Evolutionary conservation across 2,113 vertebrate genomes (phyloP).

Genomic region (Aramus guarauna): DNA sequence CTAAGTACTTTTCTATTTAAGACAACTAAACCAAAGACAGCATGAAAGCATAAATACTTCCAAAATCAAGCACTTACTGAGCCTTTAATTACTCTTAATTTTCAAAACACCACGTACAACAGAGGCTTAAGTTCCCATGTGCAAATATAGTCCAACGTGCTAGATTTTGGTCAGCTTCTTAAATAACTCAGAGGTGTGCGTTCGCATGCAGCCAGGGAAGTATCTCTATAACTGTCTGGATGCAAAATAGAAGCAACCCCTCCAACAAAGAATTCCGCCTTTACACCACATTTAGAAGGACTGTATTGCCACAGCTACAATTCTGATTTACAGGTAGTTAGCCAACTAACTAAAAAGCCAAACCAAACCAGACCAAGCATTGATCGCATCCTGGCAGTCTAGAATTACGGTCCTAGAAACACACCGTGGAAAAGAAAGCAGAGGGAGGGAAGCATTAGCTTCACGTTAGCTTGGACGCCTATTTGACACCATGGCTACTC

Average conservation of each 20-base stretch:
- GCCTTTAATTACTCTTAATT: neutral
- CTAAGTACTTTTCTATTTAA: neutral
- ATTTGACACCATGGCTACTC: neutral
- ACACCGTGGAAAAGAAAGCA: fast-evolving
- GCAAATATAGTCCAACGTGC: neutral
- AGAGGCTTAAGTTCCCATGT: neutral
- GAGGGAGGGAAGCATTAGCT: neutral
- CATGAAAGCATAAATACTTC: neutral
- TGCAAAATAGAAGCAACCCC: neutral
- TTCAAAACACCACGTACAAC: neutral
- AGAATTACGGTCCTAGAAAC: neutral
- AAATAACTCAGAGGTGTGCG: neutral
- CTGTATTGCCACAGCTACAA: neutral
- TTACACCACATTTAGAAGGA: too few relatives aligned
- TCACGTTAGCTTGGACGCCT: neutral
- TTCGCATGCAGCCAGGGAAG: neutral
- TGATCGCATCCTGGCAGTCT: neutral
- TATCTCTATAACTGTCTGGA: neutral
- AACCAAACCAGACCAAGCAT: neutral
- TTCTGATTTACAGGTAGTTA: neutral
- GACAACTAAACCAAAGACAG: neutral
- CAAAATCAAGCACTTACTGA: neutral
- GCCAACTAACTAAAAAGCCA: neutral
- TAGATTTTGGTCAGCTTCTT: neutral
- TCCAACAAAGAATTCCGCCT: neutral